Evolutionary conservation across 1,140 invertebrate genomes (phyloP), one percentile per base, ranked within the genome.

Genomic region (Neelides sp.): DNA sequence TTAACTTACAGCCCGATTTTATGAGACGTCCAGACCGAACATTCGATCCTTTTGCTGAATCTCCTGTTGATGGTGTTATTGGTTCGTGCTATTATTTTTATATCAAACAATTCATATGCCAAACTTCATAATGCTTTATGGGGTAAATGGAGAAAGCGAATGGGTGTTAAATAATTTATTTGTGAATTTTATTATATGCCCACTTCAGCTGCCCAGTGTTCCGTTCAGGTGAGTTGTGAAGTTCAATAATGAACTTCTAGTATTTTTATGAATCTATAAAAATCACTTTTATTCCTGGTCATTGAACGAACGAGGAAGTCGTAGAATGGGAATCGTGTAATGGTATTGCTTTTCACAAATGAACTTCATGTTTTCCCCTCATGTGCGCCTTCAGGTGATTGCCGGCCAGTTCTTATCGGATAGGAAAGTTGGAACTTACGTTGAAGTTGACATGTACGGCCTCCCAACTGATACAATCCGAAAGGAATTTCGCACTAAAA

Each of bases 371-470:
- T 51, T 46, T n/a, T n/a, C n/a, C n/a, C n/a, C n/a, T 17, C 22
- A 27, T 41, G n/a, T 20, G 35, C 17, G 17, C 56, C 44, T 58
- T n/a, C 61, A 90, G 85, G 89, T 96, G 3, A 98, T 99, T 64
- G 95, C 95, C 37, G 96, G 96, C 1, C 96, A 99, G 73, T 99
- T 99, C 72, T 79, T 99, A 61, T 98, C 93, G 0, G 96, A 99
- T 67, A 96, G 96, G 69, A 98, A 98, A 70, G 88, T 81, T 36
- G 93, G 94, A 7, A 98, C 96, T 2, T 99, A 98, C 69, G 96
- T 99, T 8, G 95, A 99, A 70, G 95, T 99, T 22, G 95, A 99
- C 69, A 98, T 98, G 96, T 98, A 98, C 70, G 95, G 95, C 41
- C 73, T 98, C 58, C 93, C 96, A 1, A 94, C 96, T 0, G 96